Base-by-base conservation (phyloP, 2,888 invertebrate genomes). In the Antheraea assamensis region DNA sequence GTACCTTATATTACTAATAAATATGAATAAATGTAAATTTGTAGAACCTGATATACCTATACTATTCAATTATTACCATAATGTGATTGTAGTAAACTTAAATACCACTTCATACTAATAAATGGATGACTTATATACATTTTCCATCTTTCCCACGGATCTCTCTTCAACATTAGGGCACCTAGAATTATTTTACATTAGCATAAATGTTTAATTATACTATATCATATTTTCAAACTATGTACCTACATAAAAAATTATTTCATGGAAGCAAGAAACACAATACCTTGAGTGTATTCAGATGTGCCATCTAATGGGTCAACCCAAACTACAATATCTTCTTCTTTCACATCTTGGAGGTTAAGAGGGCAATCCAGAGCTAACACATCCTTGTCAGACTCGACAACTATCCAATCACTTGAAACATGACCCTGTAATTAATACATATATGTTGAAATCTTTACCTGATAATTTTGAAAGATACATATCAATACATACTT, bases 301-400 rank as follows among this genome's bases (percentile, higher is more conserved):
- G 97, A 96, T 31, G 99, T 99, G 58, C 99, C 99, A 95, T 99
- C 99, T 15, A 99, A 93, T 1, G 99, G 99, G 94, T 99, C 99
- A 0, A 99, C 99, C 99, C 99, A 99, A 31, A 99, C 96, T 19
- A 98, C 98, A 79, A 99, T 96, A 84, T 99, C 98, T 81, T 98
- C 97, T 76, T 97, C 97, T 77, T 95, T 95, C 3, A 96, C 91
- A 80, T 95, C 88, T 74, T 91, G 87, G 72, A 97, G 95, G 72
- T 96, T 95, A 2, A 93, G 87, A 0, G 99, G 98, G 83, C 98
- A 97, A 73, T 95, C 89, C 73, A 95, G 78, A 64, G 90, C 84
- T 13, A 96, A 83, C 27, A 98, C 96, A 47, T 97, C 96, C 77
- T 95, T 95, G 87, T 98, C 97, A 78, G 95, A 93, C 66, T 97